These are phyloP conservation scores for Sebastolobus alascanus DNA, from an alignment of 2,797 vertebrate species.

Conservation along the genomic window DNA sequence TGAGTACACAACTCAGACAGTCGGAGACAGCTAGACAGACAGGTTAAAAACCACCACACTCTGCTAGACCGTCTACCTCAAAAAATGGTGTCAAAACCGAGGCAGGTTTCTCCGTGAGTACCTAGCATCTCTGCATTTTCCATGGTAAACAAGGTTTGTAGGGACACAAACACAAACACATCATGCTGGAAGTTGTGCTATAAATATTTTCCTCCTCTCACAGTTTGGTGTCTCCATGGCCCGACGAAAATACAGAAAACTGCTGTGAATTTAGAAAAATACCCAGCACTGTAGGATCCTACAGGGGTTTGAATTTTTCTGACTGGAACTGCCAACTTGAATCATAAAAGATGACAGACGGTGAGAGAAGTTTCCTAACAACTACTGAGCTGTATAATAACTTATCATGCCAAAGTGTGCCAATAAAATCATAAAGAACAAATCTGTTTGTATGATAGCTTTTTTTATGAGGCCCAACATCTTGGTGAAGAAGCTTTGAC, in stretches of 20 bases:
- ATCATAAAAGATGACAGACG: background rate
- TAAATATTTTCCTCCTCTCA: slow-evolving; percentile 29
- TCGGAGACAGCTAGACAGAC: slow-evolving; percentile 22
- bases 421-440: background rate
- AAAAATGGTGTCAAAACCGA: slow-evolving; percentile 19
- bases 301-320: background rate
- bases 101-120: slow-evolving; percentile 22
- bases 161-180: slow-evolving; percentile 24
- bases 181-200: slow-evolving; percentile 16
- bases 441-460: background rate
- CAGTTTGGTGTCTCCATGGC: slow-evolving; percentile 18
- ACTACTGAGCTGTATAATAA: background rate
- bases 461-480: background rate
- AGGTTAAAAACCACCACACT: slow-evolving; percentile 21
- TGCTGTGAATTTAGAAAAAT: slow-evolving; percentile 17
- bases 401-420: background rate
- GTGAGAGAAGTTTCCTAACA: background rate
- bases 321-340: background rate
- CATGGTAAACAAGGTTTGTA: slow-evolving; percentile 39
- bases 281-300: background rate
- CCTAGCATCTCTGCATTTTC: slow-evolving; percentile 23
- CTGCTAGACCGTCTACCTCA: background rate
- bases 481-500: background rate
- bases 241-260: background rate
- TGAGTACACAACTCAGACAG: slow-evolving; percentile 10